Evolutionary conservation across 2,113 vertebrate species (phyloP).

Genomic region (Ictalurus punctatus): DNA sequence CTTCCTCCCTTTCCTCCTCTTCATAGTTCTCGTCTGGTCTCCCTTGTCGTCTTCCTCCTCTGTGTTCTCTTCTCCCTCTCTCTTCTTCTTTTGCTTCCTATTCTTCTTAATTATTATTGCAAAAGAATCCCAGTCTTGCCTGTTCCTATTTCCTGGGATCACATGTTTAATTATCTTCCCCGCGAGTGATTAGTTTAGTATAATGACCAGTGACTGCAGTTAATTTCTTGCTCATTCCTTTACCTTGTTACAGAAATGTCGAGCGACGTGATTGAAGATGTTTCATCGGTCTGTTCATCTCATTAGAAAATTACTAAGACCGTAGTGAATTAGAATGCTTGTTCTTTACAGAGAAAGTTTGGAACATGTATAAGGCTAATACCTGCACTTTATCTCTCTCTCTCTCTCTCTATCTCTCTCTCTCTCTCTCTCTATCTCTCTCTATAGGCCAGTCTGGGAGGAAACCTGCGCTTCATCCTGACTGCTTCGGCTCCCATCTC

Average conservation of each 20-base stretch:
- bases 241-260: not conserved
- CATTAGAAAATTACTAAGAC: no score
- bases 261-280: not conserved
- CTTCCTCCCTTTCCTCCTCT: not conserved
- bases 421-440: not conserved
- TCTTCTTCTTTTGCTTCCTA: not conserved
- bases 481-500: slow-evolving; percentile 78
- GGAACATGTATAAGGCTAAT: not conserved
- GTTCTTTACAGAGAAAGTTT: not conserved
- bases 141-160: not conserved
- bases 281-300: not conserved
- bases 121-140: not conserved
- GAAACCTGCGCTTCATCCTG: slow-evolving; percentile 74
- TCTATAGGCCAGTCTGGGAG: slow-evolving; percentile 71
- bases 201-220: not conserved
- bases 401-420: slow-evolving; percentile 4
- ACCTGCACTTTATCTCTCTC: no score
- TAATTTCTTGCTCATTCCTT: not conserved
- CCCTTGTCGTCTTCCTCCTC: not conserved
- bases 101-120: not conserved
- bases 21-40: not conserved
- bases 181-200: not conserved
- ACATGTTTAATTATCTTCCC: not conserved
- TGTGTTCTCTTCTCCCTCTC: not conserved
- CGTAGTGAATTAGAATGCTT: no score